Conservation (phyloP, 2,113 vertebrate genomes). For the Sturnira hondurensis region DNA sequence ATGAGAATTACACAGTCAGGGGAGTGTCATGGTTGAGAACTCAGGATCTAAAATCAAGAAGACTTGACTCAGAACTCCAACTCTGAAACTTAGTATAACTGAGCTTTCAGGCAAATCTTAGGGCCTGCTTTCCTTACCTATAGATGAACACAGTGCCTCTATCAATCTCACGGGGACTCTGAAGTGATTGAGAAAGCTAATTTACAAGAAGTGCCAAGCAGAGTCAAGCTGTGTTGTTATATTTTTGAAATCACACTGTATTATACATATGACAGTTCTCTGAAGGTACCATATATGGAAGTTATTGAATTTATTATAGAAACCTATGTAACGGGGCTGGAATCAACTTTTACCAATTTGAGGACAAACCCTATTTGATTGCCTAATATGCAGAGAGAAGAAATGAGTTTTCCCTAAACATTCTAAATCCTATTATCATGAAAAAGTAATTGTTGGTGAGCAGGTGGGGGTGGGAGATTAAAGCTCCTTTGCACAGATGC, state of each 20-base stretch:
- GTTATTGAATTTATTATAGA: neutral
- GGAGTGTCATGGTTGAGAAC: neutral
- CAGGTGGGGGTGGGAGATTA: neutral
- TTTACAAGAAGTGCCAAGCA: neutral
- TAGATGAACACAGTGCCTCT: neutral
- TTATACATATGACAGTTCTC: neutral
- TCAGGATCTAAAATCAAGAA: neutral
- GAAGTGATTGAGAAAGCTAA: neutral
- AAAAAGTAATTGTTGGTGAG: neutral
- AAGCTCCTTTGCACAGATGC: neutral
- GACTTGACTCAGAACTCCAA: neutral
- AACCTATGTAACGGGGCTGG: neutral
- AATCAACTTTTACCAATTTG: neutral
- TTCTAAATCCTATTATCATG: neutral
- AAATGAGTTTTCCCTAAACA: neutral
- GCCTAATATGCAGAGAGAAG: neutral
- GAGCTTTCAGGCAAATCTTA: neutral
- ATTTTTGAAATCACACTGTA: neutral
- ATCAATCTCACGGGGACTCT: neutral
- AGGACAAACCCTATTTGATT: neutral
- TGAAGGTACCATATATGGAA: neutral
- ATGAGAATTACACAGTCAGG: neutral
- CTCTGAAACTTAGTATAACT: neutral
- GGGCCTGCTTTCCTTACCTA: neutral
- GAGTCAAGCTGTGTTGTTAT: neutral